Evolutionary conservation across 2,113 vertebrate species (phyloP), one percentile per base, ranked within the genome.

Genomic region (Melanostigma gelatinosum): DNA sequence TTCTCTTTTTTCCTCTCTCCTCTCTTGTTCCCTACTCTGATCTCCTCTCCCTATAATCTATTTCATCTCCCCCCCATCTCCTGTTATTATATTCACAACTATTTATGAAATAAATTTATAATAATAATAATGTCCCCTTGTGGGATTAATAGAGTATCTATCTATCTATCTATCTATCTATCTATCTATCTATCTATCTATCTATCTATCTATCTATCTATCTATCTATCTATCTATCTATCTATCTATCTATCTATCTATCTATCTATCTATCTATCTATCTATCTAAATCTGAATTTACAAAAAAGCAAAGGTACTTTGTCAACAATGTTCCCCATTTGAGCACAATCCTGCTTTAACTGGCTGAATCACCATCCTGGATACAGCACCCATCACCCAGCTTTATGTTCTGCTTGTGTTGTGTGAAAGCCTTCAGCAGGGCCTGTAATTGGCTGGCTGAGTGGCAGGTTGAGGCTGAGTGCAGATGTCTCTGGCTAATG

Each of bases 401-500:
- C 9, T 54, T 48, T 34, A 22, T 67, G 1, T 54, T 22, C 13
- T 62, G 54, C 63, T 67, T 73, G n/a, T 77, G 48, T 60, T 42
- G 68, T 72, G 27, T 63, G 22, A 42, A 24, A 67, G 71, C 75
- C 16, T 50, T 18, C 52, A 60, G 48, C 9, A 15, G 4, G 9
- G 48, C 62, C 54, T 40, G 42, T 83, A 63, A 77, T 73, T 81
- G 80, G 63, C 77, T 70, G 82, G 55, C 68, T 63, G 60, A 68
- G 57, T 11, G 24, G 48, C 69, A 72, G 42, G 62, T 10, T 2
- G 52, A 58, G 78, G 79, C 75, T 32, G 79, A 72, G 57, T 86
- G 50, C 93, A 93, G 92, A 85, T 89, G 92, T 88, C 87, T 77
- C 36, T 16, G 54, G 73, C 44, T 87, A 91, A 90, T 85, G 77